phyloP scores from a whole-genome alignment of 2,888 invertebrate genomes.

The Drosophila stalkeri region DNA sequence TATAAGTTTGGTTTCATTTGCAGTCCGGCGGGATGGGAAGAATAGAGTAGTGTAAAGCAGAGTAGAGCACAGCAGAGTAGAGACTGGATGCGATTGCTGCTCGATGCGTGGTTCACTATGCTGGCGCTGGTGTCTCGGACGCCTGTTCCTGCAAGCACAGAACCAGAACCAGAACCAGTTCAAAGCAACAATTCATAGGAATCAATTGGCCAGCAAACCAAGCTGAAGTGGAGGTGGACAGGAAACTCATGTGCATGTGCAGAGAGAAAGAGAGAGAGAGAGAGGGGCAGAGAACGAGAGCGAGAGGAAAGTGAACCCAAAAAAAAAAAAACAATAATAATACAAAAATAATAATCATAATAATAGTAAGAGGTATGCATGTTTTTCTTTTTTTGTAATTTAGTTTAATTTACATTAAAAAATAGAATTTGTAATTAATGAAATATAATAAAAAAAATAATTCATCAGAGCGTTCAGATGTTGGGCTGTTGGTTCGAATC shows the following conservation, averaged over 20 bases:
- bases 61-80: neutral
- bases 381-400: slow-evolving; percentile 73
- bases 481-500: slow-evolving; percentile 68
- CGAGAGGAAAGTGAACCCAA: slow-evolving; percentile 16
- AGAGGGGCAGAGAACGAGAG: neutral
- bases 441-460: slow-evolving; percentile 72
- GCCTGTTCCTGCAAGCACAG: slow-evolving; percentile 71
- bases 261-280: neutral
- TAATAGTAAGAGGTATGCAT: slow-evolving; percentile 25
- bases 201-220: slow-evolving; percentile 2
- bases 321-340: neutral
- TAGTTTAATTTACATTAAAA: slow-evolving; percentile 82
- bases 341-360: neutral
- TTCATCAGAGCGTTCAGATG: slow-evolving; percentile 74
- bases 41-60: neutral
- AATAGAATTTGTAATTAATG: slow-evolving; percentile 84
- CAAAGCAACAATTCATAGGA: slow-evolving; percentile 6
- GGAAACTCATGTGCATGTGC: slow-evolving; percentile 7
- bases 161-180: slow-evolving; percentile 20
- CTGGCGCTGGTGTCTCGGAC: slow-evolving; percentile 72
- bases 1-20: neutral
- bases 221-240: slow-evolving; percentile 2
- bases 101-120: slow-evolving; percentile 47
- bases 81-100: slow-evolving; percentile 1
- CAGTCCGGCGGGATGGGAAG: neutral